Base-by-base conservation (phyloP, 2,888 invertebrate species). In the Zhuqinia jingwanae region DNA sequence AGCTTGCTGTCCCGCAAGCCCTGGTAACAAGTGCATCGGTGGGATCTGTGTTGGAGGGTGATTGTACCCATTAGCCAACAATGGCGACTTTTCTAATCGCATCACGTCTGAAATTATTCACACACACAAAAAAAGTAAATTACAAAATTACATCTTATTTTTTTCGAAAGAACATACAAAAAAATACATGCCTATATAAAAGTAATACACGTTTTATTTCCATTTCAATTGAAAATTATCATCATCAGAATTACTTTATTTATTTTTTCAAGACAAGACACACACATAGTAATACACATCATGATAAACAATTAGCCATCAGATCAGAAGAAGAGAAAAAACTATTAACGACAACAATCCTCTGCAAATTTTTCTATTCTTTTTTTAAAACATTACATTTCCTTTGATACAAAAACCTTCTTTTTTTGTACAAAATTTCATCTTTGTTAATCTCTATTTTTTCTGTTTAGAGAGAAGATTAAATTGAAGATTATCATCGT, bases 1-100 rank as follows among this genome's bases (percentile, higher is more conserved):
- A 70, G 91, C 92, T 85, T 92, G 91, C 86, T 91, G 92, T 91
- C 85, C 92, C 91, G 90, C 91, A 83, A 88, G 95, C 92, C 97
- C 95, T 93, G 97, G 97, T 97, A 97, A 97, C 94, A 97, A 97
- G 92, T 97, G 97, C 96, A 98, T 97, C 92, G 97, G 97, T 92
- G 96, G 96, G 91, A 97, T 95, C 93, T 97, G 96, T 88, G 96
- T 96, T 85, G 97, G 97, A 87, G 97, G 97, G 91, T 97, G 97
- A 93, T 97, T 97, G 94, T 97, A 98, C 89, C 98, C 98, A 92
- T 98, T 98, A 87, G 97, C 97, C 91, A 98, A 94, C 56, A 97
- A 94, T 42, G 97, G 97, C 22, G 97, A 97, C 93, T 98, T 97
- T 93, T 98, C 97, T 95, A 97, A 94, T 90, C 97, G 95, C 76